These are phyloP conservation scores for Sphaeramia orbicularis DNA, from an alignment of 2,797 vertebrate genomes.

Conservation along the genomic window DNA sequence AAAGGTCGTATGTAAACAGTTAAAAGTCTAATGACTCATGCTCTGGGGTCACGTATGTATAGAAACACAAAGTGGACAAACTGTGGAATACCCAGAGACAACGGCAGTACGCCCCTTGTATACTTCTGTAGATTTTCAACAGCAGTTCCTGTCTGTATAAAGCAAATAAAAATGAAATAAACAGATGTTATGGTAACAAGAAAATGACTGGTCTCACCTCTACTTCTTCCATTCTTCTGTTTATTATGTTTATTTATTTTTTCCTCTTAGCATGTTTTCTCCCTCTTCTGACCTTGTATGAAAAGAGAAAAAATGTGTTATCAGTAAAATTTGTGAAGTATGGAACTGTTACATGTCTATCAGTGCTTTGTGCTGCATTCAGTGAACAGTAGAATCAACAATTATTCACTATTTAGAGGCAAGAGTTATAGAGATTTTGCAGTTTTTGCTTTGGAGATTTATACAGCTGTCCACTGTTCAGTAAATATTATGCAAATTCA, in stretches of 20 bases:
- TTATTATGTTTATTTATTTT: neutral
- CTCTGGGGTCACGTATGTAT: constrained; percentile 38
- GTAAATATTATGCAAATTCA: no score
- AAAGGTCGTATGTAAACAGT: constrained; percentile 17
- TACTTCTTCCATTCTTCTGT: constrained; percentile 4
- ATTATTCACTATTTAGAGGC: no score
- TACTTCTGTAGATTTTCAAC: constrained; percentile 71
- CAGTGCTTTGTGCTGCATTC: no score
- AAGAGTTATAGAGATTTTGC: no score
- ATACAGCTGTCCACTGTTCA: no score
- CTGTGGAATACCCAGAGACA: constrained; percentile 39
- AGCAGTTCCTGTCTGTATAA: constrained; percentile 68
- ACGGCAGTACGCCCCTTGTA: constrained; percentile 53
- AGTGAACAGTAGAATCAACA: no score
- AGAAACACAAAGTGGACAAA: constrained; percentile 39
- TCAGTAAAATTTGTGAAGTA: no score
- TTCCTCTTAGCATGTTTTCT: no score
- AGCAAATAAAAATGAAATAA: constrained; percentile 66
- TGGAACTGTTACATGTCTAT: no score
- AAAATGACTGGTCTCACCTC: constrained; percentile 3
- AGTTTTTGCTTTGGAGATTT: no score
- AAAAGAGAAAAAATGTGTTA: no score
- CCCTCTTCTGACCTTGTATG: no score
- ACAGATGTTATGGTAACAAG: constrained; percentile 65
- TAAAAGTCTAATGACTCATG: neutral